Evolutionary conservation across 2,113 vertebrate species (phyloP).

Genomic region (Haemorhous mexicanus): DNA sequence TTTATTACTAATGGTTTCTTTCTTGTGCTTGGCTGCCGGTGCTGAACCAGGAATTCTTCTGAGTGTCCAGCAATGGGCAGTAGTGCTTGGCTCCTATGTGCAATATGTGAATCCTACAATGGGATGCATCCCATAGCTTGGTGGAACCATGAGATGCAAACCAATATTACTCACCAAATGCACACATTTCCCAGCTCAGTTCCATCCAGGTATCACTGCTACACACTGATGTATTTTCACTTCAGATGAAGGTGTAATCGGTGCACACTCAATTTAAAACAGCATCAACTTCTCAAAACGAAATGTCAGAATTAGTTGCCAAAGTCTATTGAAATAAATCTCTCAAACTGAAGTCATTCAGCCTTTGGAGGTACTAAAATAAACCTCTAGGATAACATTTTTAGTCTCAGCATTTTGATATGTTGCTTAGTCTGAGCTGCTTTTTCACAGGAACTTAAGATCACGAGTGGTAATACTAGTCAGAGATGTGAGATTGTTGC

Average conservation of each 20-base stretch:
- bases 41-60: background rate
- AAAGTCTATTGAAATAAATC: background rate
- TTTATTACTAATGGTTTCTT: background rate
- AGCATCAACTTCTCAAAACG: background rate
- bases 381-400: background rate
- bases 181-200: background rate
- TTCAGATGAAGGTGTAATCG: background rate
- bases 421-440: background rate
- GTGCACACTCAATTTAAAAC: background rate
- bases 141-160: background rate
- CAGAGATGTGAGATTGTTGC: background rate
- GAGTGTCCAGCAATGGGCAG: background rate
- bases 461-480: background rate
- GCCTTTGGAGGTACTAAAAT: background rate
- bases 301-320: background rate
- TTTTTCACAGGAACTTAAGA: background rate
- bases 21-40: background rate
- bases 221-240: background rate
- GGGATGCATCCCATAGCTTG: background rate
- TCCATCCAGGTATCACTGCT: background rate
- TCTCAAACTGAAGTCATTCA: background rate
- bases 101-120: accelerated
- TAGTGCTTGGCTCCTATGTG: accelerated
- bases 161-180: background rate
- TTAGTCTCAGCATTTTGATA: background rate